These are phyloP conservation scores for Clinocottus analis DNA, from an alignment of 2,113 vertebrate genomes.

Conservation along the genomic window DNA sequence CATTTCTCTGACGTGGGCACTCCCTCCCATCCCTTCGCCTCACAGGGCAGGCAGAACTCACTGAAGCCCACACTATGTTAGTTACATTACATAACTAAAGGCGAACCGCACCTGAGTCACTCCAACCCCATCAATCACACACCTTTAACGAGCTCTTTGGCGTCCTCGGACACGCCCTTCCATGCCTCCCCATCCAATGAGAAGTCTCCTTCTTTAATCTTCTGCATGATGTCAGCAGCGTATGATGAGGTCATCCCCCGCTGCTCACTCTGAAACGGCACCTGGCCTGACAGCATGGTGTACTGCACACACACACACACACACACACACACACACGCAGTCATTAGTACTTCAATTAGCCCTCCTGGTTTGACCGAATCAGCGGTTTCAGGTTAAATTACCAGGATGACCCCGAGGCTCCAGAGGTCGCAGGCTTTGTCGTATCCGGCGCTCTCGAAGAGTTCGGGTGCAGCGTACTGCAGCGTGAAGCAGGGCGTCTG, in stretches of 20 bases:
- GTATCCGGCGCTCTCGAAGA: constrained; percentile 90
- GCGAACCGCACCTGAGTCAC: neutral
- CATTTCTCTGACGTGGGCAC: constrained; percentile 11
- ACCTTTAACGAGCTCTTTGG: constrained; percentile 95
- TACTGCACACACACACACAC: constrained; percentile 78
- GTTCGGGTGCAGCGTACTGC: constrained; percentile 92
- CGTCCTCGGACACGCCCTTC: constrained; percentile 91
- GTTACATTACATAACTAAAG: neutral
- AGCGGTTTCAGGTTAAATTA: constrained; percentile 62
- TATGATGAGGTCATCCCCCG: constrained; percentile 87
- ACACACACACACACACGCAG: neutral
- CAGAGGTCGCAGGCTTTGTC: constrained; percentile 94
- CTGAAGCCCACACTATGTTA: too few species aligned
- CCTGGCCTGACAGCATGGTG: constrained; percentile 94
- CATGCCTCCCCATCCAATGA: constrained; percentile 91
- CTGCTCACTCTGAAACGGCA: constrained; percentile 90
- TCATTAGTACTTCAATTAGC: constrained; percentile 30
- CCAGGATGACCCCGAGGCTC: constrained; percentile 94
- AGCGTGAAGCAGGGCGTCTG: constrained; percentile 95
- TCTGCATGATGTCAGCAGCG: constrained; percentile 92
- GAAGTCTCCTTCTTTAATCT: constrained; percentile 93
- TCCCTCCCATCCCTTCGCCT: too few species aligned
- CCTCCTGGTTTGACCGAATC: neutral
- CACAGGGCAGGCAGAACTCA: neutral
- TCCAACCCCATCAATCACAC: neutral